Conservation (phyloP, 2,888 invertebrate genomes). For the Bruchidius siliquastri region DNA sequence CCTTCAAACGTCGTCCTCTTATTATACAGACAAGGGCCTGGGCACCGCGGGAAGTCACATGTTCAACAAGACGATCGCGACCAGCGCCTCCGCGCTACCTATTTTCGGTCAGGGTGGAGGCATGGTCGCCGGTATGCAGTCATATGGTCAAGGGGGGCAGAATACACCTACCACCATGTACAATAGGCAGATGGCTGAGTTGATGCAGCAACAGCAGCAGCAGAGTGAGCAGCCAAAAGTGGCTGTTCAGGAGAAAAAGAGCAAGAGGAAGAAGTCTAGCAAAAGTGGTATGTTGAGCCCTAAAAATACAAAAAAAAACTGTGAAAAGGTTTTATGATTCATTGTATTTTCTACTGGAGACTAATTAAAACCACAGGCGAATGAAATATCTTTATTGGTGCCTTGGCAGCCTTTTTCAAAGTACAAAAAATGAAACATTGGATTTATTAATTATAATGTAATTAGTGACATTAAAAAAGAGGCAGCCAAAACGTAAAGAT, state of each 20-base stretch:
- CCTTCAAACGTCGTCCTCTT: constrained; percentile 47
- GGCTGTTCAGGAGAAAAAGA: constrained; percentile 27
- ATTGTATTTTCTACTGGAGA: too few species aligned
- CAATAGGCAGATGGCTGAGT: constrained; percentile 33
- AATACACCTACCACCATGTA: constrained; percentile 32
- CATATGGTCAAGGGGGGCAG: constrained; percentile 38
- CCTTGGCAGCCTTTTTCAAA: too few species aligned
- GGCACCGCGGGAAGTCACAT: constrained; percentile 30
- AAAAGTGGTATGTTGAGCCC: constrained; percentile 20
- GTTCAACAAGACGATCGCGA: constrained; percentile 40
- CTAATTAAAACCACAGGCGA: too few species aligned
- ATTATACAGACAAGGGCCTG: constrained; percentile 44
- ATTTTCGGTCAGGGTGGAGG: constrained; percentile 41
- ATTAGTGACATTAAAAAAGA: too few species aligned
- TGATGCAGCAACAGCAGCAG: constrained; percentile 19
- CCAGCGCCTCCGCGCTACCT: constrained; percentile 35
- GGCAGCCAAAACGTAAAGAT: too few species aligned
- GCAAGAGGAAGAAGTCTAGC: constrained; percentile 31
- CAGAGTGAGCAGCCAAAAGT: constrained; percentile 4
- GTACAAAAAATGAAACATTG: too few species aligned
- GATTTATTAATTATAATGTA: too few species aligned
- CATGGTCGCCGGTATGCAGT: constrained; percentile 35
- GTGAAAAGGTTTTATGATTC: too few species aligned
- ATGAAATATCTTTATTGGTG: too few species aligned
- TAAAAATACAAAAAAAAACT: too few species aligned